Evolutionary conservation across 2,888 invertebrate genomes (phyloP).

Genomic region (Drosophila demipolita): DNA sequence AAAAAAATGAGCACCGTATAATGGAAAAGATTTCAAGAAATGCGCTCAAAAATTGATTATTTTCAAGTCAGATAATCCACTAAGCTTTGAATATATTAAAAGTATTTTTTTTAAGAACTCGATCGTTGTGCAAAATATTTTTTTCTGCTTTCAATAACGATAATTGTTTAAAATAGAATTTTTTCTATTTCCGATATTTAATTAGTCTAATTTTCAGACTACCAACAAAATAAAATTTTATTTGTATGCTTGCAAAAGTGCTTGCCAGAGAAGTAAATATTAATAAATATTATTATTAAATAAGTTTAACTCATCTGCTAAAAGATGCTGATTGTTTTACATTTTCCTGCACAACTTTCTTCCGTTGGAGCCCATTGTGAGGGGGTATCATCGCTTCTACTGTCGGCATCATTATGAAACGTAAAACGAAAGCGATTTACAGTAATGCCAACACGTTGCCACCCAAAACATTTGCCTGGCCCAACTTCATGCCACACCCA

Average conservation of each 20-base stretch:
- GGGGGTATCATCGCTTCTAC: constrained; percentile 30
- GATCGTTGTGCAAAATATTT: neutral
- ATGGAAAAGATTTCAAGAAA: constrained; percentile 27
- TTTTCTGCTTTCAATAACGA: neutral
- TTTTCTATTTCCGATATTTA: neutral
- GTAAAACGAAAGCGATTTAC: constrained; percentile 82
- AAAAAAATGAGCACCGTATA: constrained; percentile 15
- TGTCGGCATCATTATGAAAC: constrained; percentile 77
- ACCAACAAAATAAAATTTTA: neutral
- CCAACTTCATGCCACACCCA: neutral
- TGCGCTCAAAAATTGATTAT: neutral
- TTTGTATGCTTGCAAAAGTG: neutral
- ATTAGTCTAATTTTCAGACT: neutral
- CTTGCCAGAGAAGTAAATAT: neutral
- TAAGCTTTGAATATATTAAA: neutral
- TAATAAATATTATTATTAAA: neutral
- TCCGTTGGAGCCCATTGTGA: constrained; percentile 56
- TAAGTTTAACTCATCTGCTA: neutral
- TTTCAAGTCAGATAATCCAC: neutral
- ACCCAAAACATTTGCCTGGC: constrained; percentile 38
- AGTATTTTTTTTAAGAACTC: neutral
- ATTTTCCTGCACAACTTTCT: constrained; percentile 22
- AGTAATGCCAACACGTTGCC: constrained; percentile 81
- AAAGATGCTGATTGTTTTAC: neutral
- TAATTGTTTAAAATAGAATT: neutral